Base-by-base conservation (phyloP, 1,140 invertebrate genomes). In the Zaprionus inermis region DNA sequence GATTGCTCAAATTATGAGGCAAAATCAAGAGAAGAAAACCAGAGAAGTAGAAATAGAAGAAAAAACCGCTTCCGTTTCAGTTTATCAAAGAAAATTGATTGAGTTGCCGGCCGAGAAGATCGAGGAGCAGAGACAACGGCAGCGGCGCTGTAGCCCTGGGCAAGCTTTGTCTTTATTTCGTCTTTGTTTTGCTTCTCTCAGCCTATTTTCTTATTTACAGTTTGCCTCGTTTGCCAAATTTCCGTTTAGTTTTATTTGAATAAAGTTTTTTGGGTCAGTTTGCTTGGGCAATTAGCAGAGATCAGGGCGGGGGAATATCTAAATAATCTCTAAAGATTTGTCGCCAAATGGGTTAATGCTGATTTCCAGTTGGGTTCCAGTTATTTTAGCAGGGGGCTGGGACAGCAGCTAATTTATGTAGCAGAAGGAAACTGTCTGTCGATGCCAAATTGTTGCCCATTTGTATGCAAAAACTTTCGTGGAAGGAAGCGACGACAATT, bases 81-180 rank as follows among this genome's bases (percentile, higher is more conserved):
- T 88, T 89, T 84, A 89, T 81, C 70, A 71, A 89, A 59, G 80
- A 89, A 72, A 89, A 89, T 78, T 83, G 71, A 84, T 89, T 84
- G 78, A 72, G 59, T 60, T 24, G 74, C 63, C 55, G 56, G 38
- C 38, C 18, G 22, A 57, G 64, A 22, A 41, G 58, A 32, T 38
- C 28, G 34, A 64, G 18, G 16, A 51, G n/a, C 36, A 18, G 22
- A 36, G n/a, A 14, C 28, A 57, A n/a, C 14, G n/a, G 24, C 24
- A 46, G 63, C 30, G 30, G 30, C 44, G 65, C 66, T 28, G 16
- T 66, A 24, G 24, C 44, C 38, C 22, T 24, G 22, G 4, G 22
- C 24, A 28, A 28, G 24, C 5, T 28, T 28, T 28, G 24, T 28
- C 24, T 28, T 28, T 28, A 28, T 28, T 4, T 28, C 3, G 24